Conservation (phyloP, 2,888 invertebrate genomes). For the Scaptomyza tumidula region DNA sequence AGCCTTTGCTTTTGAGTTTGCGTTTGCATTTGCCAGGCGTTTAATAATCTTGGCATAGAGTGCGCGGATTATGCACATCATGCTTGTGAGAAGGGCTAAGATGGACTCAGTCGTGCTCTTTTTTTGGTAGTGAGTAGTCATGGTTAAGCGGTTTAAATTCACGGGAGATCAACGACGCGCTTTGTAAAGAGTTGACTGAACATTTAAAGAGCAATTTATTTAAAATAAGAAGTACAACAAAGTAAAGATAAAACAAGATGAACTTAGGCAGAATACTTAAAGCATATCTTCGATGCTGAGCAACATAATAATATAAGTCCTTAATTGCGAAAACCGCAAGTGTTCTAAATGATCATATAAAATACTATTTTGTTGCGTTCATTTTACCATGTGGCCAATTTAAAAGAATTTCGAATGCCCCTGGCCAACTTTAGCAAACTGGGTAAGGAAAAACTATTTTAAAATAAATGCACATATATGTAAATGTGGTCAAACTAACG, state of each 20-base stretch:
- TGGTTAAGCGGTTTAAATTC: slow-evolving; percentile 32
- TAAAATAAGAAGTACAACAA: not conserved
- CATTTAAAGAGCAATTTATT: not conserved
- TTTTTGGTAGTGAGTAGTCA: slow-evolving; percentile 19
- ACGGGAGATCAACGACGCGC: too few species aligned
- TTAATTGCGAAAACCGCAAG: slow-evolving; percentile 3
- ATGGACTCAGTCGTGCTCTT: slow-evolving; percentile 21
- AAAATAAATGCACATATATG: slow-evolving; percentile 38
- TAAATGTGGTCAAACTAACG: slow-evolving; percentile 24
- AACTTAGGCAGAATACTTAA: not conserved
- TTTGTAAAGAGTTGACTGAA: not conserved
- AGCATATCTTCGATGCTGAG: slow-evolving; percentile 6
- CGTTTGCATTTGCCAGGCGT: slow-evolving; percentile 5
- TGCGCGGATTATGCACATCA: slow-evolving; percentile 29
- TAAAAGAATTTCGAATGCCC: slow-evolving; percentile 35
- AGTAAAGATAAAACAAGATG: not conserved
- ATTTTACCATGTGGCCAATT: slow-evolving; percentile 21
- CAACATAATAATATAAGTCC: slow-evolving; percentile 13
- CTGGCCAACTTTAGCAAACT: slow-evolving; percentile 43
- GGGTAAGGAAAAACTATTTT: slow-evolving; percentile 31
- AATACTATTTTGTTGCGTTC: not conserved
- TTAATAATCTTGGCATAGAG: slow-evolving; percentile 36
- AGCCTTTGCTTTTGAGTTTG: not conserved
- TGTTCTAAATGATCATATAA: not conserved
- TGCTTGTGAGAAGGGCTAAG: slow-evolving; percentile 12